phyloP scores from a whole-genome alignment of 2,888 invertebrate genomes.

The Troides oblongomaculatus region DNA sequence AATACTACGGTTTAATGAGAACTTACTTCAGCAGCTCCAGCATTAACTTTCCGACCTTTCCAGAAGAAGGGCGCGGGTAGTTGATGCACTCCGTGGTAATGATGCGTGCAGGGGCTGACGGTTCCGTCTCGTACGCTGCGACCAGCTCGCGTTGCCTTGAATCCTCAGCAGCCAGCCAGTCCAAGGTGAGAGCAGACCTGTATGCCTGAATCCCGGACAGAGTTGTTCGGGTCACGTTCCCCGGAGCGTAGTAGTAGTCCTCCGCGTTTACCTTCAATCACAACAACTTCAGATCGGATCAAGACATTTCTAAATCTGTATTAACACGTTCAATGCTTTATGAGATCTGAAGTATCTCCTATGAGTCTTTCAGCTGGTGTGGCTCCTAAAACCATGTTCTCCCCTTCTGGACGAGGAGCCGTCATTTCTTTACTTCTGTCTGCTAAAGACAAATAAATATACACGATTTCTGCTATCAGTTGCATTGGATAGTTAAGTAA shows the following conservation, averaged over 20 bases:
- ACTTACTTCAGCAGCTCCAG: conserved; percentile 59
- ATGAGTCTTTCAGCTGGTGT: no score
- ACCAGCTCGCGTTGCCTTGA: conserved; percentile 58
- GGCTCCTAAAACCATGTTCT: no score
- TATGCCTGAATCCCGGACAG: conserved; percentile 57
- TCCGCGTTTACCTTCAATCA: conserved; percentile 31
- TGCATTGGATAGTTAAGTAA: no score
- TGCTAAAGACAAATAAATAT: no score
- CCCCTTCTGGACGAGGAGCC: no score
- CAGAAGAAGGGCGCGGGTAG: conserved; percentile 56
- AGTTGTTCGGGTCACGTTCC: conserved; percentile 49
- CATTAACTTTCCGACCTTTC: conserved; percentile 63
- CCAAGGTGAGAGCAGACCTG: conserved; percentile 60
- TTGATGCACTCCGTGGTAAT: conserved; percentile 55
- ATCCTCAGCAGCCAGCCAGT: conserved; percentile 66
- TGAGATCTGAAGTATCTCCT: no score
- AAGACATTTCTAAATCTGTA: background rate
- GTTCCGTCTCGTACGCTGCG: conserved; percentile 54
- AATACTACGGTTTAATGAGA: no score
- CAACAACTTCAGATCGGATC: background rate
- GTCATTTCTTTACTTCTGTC: no score
- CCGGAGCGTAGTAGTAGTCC: conserved; percentile 48
- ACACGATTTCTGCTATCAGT: no score
- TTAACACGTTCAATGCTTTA: no score
- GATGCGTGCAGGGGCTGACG: conserved; percentile 42